Conservation (phyloP, 1,140 invertebrate species). For the Colletes latitarsis region DNA sequence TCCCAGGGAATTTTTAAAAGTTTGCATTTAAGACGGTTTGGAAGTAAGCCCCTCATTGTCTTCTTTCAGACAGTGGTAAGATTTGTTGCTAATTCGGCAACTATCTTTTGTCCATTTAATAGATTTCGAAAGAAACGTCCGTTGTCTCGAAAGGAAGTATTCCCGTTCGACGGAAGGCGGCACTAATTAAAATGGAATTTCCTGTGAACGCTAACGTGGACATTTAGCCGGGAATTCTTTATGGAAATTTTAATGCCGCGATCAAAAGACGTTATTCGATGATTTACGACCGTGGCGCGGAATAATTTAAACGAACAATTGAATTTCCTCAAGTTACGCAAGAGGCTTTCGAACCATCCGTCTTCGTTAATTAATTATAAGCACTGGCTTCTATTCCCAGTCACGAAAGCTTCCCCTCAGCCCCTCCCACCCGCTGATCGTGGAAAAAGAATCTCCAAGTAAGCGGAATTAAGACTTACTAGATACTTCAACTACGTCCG, state of each 20-base stretch:
- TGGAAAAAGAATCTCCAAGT: background rate
- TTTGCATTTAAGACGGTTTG: too few species aligned
- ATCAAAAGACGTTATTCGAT: conserved; percentile 1
- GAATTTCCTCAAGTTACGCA: conserved; percentile 13
- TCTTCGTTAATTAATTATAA: conserved; percentile 39
- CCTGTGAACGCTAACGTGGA: too few species aligned
- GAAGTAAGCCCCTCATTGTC: too few species aligned
- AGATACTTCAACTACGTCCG: conserved; percentile 8
- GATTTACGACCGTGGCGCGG: conserved; percentile 2
- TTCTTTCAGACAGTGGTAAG: background rate
- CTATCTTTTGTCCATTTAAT: background rate
- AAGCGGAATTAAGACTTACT: conserved; percentile 3
- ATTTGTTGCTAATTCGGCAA: background rate
- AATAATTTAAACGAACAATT: conserved; percentile 32
- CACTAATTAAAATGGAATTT: background rate
- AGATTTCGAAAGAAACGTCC: background rate
- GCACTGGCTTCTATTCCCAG: conserved; percentile 8
- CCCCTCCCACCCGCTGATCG: background rate
- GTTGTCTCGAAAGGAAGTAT: background rate
- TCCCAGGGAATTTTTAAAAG: background rate
- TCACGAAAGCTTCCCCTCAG: background rate
- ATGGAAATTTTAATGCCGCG: conserved; percentile 31
- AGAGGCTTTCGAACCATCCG: conserved; percentile 18
- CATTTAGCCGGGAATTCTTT: background rate
- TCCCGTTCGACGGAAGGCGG: background rate